Conservation (phyloP, 2,113 vertebrate genomes). For the Jaculus jaculus region DNA sequence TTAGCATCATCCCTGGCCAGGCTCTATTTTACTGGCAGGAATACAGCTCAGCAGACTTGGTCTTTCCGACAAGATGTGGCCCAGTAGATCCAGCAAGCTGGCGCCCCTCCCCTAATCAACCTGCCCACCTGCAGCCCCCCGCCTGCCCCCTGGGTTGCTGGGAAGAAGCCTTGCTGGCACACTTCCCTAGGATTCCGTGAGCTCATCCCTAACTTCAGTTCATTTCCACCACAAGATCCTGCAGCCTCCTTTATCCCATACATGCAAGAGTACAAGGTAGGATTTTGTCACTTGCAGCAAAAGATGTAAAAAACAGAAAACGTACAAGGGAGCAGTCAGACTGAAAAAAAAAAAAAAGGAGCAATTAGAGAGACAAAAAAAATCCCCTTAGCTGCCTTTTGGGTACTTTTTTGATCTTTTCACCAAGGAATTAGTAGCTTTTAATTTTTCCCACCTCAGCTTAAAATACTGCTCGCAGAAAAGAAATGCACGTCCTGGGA, state of each 20-base stretch:
- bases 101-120: neutral
- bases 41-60: neutral
- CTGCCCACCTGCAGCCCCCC: neutral
- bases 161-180: neutral
- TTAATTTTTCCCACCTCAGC: slow-evolving; percentile 73
- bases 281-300: slow-evolving; percentile 67
- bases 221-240: neutral
- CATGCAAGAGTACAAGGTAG: slow-evolving; percentile 29
- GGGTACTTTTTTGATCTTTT: slow-evolving; percentile 79
- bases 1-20: neutral
- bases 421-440: slow-evolving; percentile 70
- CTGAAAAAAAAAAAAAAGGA: slow-evolving; percentile 70
- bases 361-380: slow-evolving; percentile 71
- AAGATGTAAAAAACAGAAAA: slow-evolving; percentile 76
- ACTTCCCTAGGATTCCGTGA: neutral
- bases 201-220: neutral
- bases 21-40: neutral
- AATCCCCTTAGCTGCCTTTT: slow-evolving; percentile 78
- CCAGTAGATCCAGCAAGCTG: neutral
- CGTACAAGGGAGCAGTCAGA: slow-evolving; percentile 66
- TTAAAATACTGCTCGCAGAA: slow-evolving; percentile 62
- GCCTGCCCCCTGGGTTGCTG: neutral
- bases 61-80: neutral
- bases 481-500: slow-evolving; percentile 18
- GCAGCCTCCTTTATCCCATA: slow-evolving; percentile 21